A percentile compares a stretch with the other conserved stretches of the same genome.
Evolutionary conservation across 2,113 vertebrate species (phyloP).

Genomic region (Eublepharis macularius): DNA sequence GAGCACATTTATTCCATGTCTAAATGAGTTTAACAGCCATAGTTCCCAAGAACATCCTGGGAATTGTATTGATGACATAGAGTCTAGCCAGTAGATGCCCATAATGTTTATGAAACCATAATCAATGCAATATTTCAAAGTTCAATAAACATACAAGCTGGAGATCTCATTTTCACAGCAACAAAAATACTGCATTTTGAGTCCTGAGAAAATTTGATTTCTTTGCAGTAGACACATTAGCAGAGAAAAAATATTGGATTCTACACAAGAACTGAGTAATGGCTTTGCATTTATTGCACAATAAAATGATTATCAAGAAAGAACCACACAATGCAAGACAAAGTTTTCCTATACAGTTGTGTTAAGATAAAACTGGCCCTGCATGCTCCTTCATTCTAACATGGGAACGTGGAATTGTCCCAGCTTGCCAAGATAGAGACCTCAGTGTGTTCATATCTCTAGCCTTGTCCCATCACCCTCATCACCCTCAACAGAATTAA

Average conservation of each 20-base stretch:
- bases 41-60: too few species aligned
- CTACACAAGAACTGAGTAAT: constrained; percentile 2
- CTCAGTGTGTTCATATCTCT: too few species aligned
- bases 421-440: too few species aligned
- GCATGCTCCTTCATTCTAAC: too few species aligned
- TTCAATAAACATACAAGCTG: not conserved
- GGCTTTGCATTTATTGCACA: constrained; percentile 11
- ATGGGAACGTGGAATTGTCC: too few species aligned
- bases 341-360: constrained; percentile 2
- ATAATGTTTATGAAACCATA: not conserved
- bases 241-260: not conserved
- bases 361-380: not conserved
- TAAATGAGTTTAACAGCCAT: too few species aligned
- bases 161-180: not conserved
- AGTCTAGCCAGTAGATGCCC: not conserved
- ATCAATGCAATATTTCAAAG: not conserved
- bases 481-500: too few species aligned
- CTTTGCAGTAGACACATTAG: not conserved
- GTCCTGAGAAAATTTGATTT: not conserved
- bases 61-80: too few species aligned
- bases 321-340: not conserved
- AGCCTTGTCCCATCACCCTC: too few species aligned
- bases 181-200: not conserved
- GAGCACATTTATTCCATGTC: too few species aligned
- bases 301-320: constrained; percentile 22